These are phyloP conservation scores for Prionailurus viverrinus DNA, from an alignment of 2,113 vertebrate genomes.

Conservation along the genomic window DNA sequence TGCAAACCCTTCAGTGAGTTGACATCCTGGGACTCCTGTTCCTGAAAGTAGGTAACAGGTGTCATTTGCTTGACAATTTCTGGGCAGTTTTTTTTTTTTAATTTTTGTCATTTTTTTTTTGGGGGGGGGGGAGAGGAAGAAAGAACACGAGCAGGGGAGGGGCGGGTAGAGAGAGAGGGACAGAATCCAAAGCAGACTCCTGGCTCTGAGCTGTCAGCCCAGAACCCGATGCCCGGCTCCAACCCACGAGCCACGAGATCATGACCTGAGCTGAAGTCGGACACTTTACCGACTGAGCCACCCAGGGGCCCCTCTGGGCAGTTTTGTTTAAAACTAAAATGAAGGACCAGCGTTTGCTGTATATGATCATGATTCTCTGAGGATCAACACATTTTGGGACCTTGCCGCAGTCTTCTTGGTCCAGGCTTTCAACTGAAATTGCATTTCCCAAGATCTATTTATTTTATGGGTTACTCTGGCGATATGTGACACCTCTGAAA, in stretches of 20 bases:
- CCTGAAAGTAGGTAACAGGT: background rate
- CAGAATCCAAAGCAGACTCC: too few species aligned
- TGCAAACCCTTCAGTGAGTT: background rate
- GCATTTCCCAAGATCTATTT: conserved; percentile 42
- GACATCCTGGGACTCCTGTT: background rate
- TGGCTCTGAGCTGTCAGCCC: too few species aligned
- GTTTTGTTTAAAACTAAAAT: background rate
- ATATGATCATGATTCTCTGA: background rate
- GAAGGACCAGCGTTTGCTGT: background rate
- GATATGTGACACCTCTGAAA: background rate
- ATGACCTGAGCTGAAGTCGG: too few species aligned
- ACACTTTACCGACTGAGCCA: too few species aligned
- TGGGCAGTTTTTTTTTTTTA: background rate
- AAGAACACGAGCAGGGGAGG: too few species aligned
- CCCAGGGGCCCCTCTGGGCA: background rate
- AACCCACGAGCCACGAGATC: too few species aligned
- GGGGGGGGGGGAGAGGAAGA: too few species aligned
- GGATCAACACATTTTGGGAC: background rate
- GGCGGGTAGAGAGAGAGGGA: too few species aligned
- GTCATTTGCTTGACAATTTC: background rate
- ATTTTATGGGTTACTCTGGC: conserved; percentile 36
- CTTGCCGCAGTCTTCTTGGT: background rate
- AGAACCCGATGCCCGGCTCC: too few species aligned
- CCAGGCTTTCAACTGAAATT: conserved; percentile 40
- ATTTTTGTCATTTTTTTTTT: too few species aligned